phyloP scores from a whole-genome alignment of 2,888 invertebrate species.

The Dryobota labecula region DNA sequence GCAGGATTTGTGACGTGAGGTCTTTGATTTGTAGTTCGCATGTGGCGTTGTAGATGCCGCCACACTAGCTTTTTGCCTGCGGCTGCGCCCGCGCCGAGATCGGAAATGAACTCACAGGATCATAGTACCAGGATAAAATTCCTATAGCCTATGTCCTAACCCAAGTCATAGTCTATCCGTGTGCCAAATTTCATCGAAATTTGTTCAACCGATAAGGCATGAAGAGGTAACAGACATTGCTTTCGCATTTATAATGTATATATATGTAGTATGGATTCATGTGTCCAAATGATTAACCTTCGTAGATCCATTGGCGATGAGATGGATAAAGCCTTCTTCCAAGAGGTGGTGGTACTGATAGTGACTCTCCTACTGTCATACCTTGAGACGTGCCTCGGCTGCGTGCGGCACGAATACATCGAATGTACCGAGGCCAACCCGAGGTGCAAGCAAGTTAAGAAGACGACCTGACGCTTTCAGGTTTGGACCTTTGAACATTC shows the following conservation, averaged over 20 bases:
- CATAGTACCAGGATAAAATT: not conserved
- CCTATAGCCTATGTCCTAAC: not conserved
- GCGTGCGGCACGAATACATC: constrained; percentile 69
- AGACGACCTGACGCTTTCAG: not conserved
- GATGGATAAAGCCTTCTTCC: constrained; percentile 78
- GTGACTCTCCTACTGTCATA: constrained; percentile 81
- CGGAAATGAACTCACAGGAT: not conserved
- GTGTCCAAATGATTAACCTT: not conserved
- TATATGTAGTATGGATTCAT: not conserved
- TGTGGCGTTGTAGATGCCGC: too few species aligned
- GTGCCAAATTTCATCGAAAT: not conserved
- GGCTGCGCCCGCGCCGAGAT: not conserved
- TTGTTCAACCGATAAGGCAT: not conserved
- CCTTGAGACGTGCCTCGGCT: constrained; percentile 78
- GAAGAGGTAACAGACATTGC: not conserved
- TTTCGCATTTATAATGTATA: not conserved
- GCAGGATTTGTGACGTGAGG: too few species aligned
- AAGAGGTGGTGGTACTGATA: constrained; percentile 79
- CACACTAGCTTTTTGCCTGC: not conserved
- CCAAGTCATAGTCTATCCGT: not conserved
- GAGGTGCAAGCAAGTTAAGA: constrained; percentile 66
- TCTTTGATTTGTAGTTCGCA: too few species aligned
- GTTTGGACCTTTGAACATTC: not conserved
- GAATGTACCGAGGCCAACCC: constrained; percentile 68
- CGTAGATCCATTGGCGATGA: constrained; percentile 41